phyloP scores from a whole-genome alignment of 2,797 vertebrate genomes.

The Mormyrops boulengeri region DNA sequence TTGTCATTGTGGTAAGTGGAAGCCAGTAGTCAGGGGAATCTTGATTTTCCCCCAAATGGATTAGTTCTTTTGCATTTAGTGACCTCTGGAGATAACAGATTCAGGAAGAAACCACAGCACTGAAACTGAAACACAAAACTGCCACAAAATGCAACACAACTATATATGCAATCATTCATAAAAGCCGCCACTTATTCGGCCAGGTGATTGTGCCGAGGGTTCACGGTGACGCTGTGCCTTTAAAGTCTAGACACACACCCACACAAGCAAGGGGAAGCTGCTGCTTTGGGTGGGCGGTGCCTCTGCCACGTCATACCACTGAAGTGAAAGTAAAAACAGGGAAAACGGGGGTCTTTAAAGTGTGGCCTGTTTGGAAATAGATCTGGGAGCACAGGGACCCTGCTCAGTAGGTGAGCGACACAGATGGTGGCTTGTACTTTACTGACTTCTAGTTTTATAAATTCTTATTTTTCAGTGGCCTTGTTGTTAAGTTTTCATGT shows the following conservation, averaged over 20 bases:
- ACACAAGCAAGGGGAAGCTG: not conserved
- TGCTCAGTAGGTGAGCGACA: not conserved
- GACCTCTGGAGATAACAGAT: not conserved
- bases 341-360: not conserved
- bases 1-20: not conserved
- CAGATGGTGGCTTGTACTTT: not conserved
- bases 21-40: not conserved
- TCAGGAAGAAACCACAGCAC: not conserved
- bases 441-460: not conserved
- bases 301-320: not conserved
- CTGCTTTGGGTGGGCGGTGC: not conserved
- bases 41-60: not conserved
- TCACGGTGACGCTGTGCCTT: not conserved
- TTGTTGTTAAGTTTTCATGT: not conserved
- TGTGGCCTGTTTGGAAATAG: conserved; percentile 4
- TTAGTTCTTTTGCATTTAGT: not conserved
- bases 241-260: not conserved
- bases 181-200: not conserved
- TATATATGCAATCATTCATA: not conserved
- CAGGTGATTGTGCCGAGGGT: not conserved
- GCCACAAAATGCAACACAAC: not conserved
- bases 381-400: not conserved
- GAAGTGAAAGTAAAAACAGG: not conserved
- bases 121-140: not conserved
- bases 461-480: not conserved